Evolutionary conservation across 2,797 vertebrate species (phyloP).

Genomic region (Phataginus tetradactyla): DNA sequence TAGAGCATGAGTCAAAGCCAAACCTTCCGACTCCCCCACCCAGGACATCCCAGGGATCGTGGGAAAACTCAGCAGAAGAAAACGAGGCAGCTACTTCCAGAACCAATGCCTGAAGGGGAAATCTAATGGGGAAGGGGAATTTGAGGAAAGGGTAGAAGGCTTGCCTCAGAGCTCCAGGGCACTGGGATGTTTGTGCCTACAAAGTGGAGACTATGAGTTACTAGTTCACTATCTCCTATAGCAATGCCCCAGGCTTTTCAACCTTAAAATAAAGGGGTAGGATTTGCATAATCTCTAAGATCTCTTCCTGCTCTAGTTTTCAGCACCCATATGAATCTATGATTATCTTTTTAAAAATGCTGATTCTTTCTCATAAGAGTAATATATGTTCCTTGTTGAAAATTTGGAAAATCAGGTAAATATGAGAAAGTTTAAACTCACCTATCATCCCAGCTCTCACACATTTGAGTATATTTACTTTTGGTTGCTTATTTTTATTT

Average conservation of each 20-base stretch:
- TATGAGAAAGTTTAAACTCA: conserved; percentile 41
- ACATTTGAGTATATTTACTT: conserved; percentile 39
- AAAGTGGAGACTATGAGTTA: background rate
- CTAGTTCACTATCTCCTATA: background rate
- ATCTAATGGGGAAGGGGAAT: background rate
- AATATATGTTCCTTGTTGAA: background rate
- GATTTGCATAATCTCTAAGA: background rate
- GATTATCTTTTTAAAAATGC: background rate
- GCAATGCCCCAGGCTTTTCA: conserved; percentile 6
- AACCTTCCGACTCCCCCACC: background rate
- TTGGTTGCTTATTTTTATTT: conserved; percentile 42
- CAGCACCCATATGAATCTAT: background rate
- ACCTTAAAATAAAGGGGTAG: background rate
- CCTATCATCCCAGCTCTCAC: background rate
- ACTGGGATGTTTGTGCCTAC: background rate
- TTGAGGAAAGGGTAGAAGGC: conserved; percentile 23
- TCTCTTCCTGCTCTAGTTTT: conserved; percentile 37
- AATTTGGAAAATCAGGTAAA: conserved; percentile 51
- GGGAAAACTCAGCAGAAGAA: conserved; percentile 26
- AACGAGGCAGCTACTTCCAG: background rate
- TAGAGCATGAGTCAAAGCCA: conserved; percentile 21
- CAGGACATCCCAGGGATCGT: conserved; percentile 28
- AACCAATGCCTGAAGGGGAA: conserved; percentile 22
- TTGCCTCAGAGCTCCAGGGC: background rate
- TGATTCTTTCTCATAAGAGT: conserved; percentile 23